Evolutionary conservation across 1,140 invertebrate genomes (phyloP), one percentile per base, ranked within the genome.

Genomic region (Sesamia nonagrioides): DNA sequence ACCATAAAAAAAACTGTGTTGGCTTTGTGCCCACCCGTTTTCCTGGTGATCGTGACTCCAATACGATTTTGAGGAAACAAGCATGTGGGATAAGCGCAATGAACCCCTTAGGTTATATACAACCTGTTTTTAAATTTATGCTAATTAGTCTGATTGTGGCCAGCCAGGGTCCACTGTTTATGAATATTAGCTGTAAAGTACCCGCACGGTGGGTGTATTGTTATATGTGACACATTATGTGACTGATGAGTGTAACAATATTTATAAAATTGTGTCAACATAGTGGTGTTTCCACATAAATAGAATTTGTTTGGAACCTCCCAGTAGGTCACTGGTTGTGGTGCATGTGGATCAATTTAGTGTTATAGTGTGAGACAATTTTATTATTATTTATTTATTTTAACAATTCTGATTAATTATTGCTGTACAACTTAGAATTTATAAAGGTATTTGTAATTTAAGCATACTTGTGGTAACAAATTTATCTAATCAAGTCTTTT

Each of bases 11-110:
- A 94, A 94, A 79, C 58, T 40, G 86, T 89, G 89, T 94, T 94
- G 93, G 92, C 92, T 94, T 91, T 90, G 90, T 94, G 93, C 93
- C 93, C 93, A 94, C 88, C 89, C 88, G 86, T 94, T 94, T 94
- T 90, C 91, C 91, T 92, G 77, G 86, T 89, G 88, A 84, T 89
- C 85, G 85, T 86, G 87, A 90, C 89, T 90, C 79, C 84, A 87
- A 90, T 87, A 89, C 82, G 76, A 85, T 90, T 93, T 92, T 86
- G 85, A 78, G 82, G 87, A 89, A 88, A 90, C 82, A 91, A 88
- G 85, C 88, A 93, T 85, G 91, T 85, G 91, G 88, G 85, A 86
- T 89, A 81, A 87, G 86, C 80, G 69, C 86, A 87, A 87, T 82
- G 85, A 88, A 87, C 80, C 86, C 84, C 87, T 63, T 90, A 90